Evolutionary conservation across 2,888 invertebrate genomes (phyloP), one percentile per base, ranked within the genome.

Genomic region (Cantharis lateralis): DNA sequence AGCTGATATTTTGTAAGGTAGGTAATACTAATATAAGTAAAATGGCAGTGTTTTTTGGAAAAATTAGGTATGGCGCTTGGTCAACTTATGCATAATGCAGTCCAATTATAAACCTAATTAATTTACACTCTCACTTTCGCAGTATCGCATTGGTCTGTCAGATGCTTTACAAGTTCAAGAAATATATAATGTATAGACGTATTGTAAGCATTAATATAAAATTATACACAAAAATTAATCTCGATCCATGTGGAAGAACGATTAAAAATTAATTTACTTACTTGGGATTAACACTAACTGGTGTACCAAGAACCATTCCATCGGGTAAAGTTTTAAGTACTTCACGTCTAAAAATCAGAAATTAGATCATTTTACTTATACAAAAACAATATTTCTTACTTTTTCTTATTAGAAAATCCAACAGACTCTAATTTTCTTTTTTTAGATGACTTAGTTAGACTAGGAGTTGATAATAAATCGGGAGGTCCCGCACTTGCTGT

Each of bases 381-480:
- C 20, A 13, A 66, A 11, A 66, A 66, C 13, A n/a, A 20, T 20
- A 9, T 66, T 24, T 9, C 18, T 85, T 86, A 94, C 95, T 92
- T 94, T 84, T 92, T 93, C 87, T 93, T 94, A 15, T 90, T 89
- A 84, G 92, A 92, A 83, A 93, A 89, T 32, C 91, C 91, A 78
- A 89, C 90, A 13, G 89, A 84, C 78, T 93, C 93, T 66, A 88
- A 90, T 87, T 93, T 94, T 72, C 94, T 89, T 85, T 94, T 94
- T 77, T 93, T 92, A 0, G 91, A 90, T 10, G 91, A 91, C 83
- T 91, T 90, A 84, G 91, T 92, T 64, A 92, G 85, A 28, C 91
- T 89, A 0, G 94, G 93, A 7, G 93, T 92, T 79, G 86, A 72
- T 69, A 88, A 78, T 72, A 88, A 80, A 82, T 88, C 88, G 9